phyloP scores from a whole-genome alignment of 2,888 invertebrate genomes.

The Amphipoea oculea region DNA sequence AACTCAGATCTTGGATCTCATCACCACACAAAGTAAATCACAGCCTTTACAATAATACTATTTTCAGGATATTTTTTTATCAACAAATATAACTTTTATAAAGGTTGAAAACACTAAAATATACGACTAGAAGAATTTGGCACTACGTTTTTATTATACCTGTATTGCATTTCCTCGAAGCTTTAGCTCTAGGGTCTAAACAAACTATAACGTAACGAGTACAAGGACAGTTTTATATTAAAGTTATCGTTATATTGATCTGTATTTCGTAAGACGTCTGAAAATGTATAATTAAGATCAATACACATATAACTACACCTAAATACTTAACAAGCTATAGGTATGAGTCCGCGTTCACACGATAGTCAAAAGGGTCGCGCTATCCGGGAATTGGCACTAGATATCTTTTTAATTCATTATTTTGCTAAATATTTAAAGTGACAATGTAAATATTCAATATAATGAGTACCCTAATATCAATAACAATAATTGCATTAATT shows the following conservation, averaged over 20 bases:
- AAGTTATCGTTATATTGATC: constrained; percentile 61
- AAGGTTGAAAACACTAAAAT: constrained; percentile 71
- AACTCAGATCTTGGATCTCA: constrained; percentile 82
- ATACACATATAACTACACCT: constrained; percentile 82
- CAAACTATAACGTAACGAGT: constrained; percentile 57
- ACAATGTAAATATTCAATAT: constrained; percentile 83
- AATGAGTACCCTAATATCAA: constrained; percentile 82
- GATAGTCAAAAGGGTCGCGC: constrained; percentile 80
- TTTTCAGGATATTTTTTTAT: constrained; percentile 63
- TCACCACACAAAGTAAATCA: constrained; percentile 86
- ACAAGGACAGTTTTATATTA: constrained; percentile 55
- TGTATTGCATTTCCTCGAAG: constrained; percentile 72
- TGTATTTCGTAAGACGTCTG: constrained; percentile 66
- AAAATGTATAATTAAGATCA: constrained; percentile 70
- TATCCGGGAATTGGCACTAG: constrained; percentile 85
- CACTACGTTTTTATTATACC: constrained; percentile 73
- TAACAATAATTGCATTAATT: constrained; percentile 84
- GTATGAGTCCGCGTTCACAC: constrained; percentile 80
- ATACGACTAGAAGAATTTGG: constrained; percentile 77
- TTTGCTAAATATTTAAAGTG: constrained; percentile 83
- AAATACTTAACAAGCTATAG: constrained; percentile 83
- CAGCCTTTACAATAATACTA: constrained; percentile 85
- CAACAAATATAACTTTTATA: constrained; percentile 65
- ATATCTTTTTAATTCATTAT: constrained; percentile 75
- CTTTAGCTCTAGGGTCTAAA: constrained; percentile 70